Base-by-base conservation (phyloP, 2,888 invertebrate genomes). In the Eristalinus aeneus region DNA sequence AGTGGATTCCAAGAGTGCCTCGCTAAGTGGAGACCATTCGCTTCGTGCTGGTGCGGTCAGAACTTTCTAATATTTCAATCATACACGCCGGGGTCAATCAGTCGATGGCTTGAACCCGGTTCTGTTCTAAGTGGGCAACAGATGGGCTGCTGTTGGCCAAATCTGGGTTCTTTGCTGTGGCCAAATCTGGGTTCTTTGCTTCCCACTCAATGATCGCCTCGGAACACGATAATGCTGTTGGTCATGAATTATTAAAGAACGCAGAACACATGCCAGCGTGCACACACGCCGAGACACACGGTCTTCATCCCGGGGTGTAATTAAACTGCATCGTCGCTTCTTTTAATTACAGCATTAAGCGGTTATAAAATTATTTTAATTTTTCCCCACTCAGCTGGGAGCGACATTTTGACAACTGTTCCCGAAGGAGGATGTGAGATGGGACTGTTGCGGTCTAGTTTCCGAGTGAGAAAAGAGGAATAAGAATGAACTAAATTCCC, bases 51-150 rank as follows among this genome's bases (percentile, higher is more conserved):
- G 31, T 58, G 72, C 11, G 63, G 73, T 78, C 72, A 56, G 22
- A 69, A 65, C 83, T 79, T 79, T 84, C 79, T 79, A 79, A 79
- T 84, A 73, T 74, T 79, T 84, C 83, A 79, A 84, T 84, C 74
- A 84, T 71, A 32, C 60, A 3, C 53, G 11, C 36, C 16, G 31
- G 64, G 83, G 79, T 84, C 58, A 79, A 69, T 27, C 27, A 74
- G 56, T 74, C 63, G 23, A 46, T 23, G 58, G 22, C 23, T 60
- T 20, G 54, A 58, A 81, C 64, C 64, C 16, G 63, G 46, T 71
- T 67, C 27, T 20, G 46, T 74, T 58, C 39, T 34, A 31, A 58
- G 46, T 75, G 61, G 46, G 39, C 27, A 73, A 53, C 53, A 34
- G 27, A 27, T n/a, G n/a, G 27, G 27, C 27, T 27, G 34, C 68